A percentile compares a stretch with the other conserved stretches of the same genome.
Conservation (phyloP, 1,140 invertebrate species). For the Drosophila pseudoananassae region DNA sequence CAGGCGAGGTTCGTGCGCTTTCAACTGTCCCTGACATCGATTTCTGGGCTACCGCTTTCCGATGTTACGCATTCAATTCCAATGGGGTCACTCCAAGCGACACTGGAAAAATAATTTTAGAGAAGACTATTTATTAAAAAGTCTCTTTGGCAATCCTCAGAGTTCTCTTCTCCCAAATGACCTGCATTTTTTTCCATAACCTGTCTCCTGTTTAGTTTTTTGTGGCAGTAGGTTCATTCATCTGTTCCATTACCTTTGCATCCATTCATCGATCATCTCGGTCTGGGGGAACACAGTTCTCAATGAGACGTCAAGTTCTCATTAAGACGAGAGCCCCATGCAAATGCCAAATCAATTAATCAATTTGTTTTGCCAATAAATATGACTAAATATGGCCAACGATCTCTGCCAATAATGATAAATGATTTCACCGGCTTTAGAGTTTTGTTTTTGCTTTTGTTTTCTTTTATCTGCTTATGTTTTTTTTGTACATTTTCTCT, state of each 20-base stretch:
- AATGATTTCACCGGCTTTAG: conserved; percentile 40
- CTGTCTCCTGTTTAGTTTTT: conserved; percentile 1
- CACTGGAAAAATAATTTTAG: not conserved
- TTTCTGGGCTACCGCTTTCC: conserved; percentile 26
- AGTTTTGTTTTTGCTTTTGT: conserved; percentile 23
- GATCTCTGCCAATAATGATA: conserved; percentile 59
- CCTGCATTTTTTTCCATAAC: not conserved
- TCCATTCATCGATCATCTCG: conserved; percentile 55
- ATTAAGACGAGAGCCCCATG: conserved; percentile 43
- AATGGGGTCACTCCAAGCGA: not conserved
- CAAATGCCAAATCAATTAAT: conserved; percentile 65
- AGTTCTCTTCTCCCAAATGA: not conserved
- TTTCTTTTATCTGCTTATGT: conserved; percentile 21
- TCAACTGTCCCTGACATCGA: conserved; percentile 53
- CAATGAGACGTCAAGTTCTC: conserved; percentile 56
- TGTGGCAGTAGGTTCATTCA: conserved; percentile 6
- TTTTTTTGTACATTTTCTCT: conserved; percentile 60
- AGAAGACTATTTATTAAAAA: not conserved
- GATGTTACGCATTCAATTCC: conserved; percentile 21
- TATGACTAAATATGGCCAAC: conserved; percentile 72
- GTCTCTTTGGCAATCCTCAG: too few relatives aligned
- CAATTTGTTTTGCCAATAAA: conserved; percentile 80
- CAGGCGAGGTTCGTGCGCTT: conserved; percentile 29
- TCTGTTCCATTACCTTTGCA: conserved; percentile 41
- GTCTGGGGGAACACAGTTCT: conserved; percentile 45